Conservation (phyloP, 2,888 invertebrate species). For the Melolontha melolontha region DNA sequence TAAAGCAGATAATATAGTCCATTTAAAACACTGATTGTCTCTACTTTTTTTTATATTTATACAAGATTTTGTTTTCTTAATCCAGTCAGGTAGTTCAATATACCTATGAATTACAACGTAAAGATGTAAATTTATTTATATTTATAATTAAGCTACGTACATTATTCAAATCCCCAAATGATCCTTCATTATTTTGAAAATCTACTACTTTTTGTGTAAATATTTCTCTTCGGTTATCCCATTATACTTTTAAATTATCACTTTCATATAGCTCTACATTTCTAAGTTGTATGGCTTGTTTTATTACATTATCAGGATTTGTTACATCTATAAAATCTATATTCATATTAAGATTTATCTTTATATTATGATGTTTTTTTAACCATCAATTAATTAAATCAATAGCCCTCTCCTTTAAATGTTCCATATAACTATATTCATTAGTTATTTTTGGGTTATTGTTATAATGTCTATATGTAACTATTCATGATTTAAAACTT, state of each 20-base stretch:
- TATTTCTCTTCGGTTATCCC: slow-evolving; percentile 14
- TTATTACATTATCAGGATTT: slow-evolving; percentile 8
- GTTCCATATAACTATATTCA: too few relatives aligned
- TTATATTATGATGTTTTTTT: too few relatives aligned
- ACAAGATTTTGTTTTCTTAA: too few relatives aligned
- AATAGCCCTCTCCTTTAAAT: too few relatives aligned
- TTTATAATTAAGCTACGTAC: slow-evolving; percentile 9
- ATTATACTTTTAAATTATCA: not conserved
- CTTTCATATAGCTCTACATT: slow-evolving; percentile 5
- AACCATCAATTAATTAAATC: too few relatives aligned
- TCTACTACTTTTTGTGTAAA: too few relatives aligned
- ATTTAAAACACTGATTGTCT: too few relatives aligned
- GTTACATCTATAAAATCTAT: slow-evolving; percentile 13
- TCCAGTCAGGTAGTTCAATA: slow-evolving; percentile 17
- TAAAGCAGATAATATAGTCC: too few relatives aligned
- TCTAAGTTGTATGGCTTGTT: slow-evolving; percentile 13
- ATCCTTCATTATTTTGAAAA: slow-evolving; percentile 17
- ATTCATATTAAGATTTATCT: too few relatives aligned
- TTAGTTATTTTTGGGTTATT: too few relatives aligned
- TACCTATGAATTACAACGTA: slow-evolving; percentile 20
- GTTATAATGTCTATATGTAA: slow-evolving; percentile 14
- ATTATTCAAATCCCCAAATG: slow-evolving; percentile 11
- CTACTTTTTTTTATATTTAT: too few relatives aligned
- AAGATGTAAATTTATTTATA: slow-evolving; percentile 23
- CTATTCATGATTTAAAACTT: slow-evolving; percentile 29